Evolutionary conservation across 1,140 invertebrate genomes (phyloP).

Genomic region (Pseudomyrmex concolor): DNA sequence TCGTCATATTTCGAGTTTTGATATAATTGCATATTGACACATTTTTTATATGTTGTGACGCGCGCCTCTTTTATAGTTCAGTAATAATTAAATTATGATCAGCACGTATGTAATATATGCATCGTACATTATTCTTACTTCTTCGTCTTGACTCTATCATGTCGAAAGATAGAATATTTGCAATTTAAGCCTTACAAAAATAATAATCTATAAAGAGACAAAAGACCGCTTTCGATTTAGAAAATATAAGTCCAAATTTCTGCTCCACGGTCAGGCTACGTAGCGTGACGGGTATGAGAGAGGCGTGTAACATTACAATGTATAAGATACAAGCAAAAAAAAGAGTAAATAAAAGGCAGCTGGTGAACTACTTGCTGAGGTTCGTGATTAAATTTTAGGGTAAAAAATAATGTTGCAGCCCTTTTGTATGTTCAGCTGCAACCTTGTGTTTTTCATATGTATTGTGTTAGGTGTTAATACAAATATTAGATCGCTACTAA

Average conservation of each 20-base stretch:
- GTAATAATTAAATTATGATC: no score
- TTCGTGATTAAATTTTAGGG: constrained; percentile 63
- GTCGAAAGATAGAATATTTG: no score
- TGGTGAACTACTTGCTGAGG: constrained; percentile 69
- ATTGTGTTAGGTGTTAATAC: constrained; percentile 68
- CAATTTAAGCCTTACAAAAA: no score
- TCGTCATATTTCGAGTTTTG: constrained; percentile 11
- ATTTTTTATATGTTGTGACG: constrained; percentile 14
- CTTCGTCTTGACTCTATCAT: no score
- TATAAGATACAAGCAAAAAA: neutral
- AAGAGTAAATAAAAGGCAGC: constrained; percentile 73
- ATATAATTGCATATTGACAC: constrained; percentile 14
- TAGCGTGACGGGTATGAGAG: no score
- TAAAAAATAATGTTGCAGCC: constrained; percentile 80
- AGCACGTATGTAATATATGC: no score
- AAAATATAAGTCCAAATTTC: no score
- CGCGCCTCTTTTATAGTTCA: no score
- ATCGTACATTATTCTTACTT: no score
- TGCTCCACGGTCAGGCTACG: no score
- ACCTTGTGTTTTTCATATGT: constrained; percentile 82
- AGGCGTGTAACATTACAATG: neutral
- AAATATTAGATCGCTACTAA: constrained; percentile 67
- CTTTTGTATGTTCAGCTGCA: constrained; percentile 84
- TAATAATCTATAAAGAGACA: no score
- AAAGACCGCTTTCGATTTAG: no score